phyloP scores from a whole-genome alignment of 2,888 invertebrate genomes.

The Rotaria magnacalcarata region DNA sequence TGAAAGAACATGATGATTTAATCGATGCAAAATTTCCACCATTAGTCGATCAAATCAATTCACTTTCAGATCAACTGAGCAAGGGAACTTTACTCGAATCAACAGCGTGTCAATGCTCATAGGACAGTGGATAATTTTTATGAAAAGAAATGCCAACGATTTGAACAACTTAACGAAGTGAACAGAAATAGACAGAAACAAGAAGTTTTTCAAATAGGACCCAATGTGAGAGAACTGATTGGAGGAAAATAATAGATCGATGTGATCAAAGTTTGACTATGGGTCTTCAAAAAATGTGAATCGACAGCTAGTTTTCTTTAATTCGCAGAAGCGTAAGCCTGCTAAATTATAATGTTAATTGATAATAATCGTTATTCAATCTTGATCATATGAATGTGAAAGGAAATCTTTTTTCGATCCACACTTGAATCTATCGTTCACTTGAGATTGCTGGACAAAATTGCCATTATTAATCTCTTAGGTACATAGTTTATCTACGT shows the following conservation, averaged over 20 bases:
- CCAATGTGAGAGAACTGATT: background rate
- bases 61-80: background rate
- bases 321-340: too few relatives aligned
- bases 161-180: background rate
- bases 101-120: slow-evolving; percentile 11
- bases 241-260: background rate
- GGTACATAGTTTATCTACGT: too few relatives aligned
- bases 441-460: too few relatives aligned
- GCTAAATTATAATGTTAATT: too few relatives aligned
- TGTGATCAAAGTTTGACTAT: too few relatives aligned
- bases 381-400: too few relatives aligned
- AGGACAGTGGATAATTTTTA: background rate
- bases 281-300: too few relatives aligned
- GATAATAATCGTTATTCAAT: too few relatives aligned
- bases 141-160: background rate
- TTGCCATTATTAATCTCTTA: too few relatives aligned
- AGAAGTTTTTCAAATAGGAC: background rate
- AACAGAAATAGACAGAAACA: background rate
- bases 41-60: background rate
- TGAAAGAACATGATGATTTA: background rate
- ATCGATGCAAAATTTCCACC: background rate
- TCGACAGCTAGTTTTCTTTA: too few relatives aligned
- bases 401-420: too few relatives aligned
- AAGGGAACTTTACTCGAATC: background rate
- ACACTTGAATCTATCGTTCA: too few relatives aligned